Evolutionary conservation across 2,113 vertebrate species (phyloP).

Genomic region (Eupsittula cactorum): DNA sequence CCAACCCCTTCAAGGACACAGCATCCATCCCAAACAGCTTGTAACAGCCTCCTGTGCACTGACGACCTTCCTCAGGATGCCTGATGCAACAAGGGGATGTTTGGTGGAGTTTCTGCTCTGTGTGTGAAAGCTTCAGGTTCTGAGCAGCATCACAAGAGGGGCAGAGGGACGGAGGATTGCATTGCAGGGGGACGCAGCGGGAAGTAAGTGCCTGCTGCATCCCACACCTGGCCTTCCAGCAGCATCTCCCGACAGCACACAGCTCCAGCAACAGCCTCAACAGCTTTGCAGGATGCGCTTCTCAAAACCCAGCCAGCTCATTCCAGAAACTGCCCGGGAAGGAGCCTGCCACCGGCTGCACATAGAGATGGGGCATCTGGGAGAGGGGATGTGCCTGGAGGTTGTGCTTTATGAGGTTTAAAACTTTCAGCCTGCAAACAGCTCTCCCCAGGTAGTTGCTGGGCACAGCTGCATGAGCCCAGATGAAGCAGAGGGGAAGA

Average conservation of each 20-base stretch:
- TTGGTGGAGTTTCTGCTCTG: not conserved
- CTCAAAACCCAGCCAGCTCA: not conserved
- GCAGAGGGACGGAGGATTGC: not conserved
- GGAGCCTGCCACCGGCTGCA: not conserved
- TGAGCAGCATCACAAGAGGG: not conserved
- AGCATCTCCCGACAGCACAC: not conserved
- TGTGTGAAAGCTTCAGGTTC: not conserved
- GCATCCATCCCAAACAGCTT: not conserved
- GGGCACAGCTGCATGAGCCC: not conserved
- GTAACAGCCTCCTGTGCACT: not conserved
- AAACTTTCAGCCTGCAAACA: not conserved
- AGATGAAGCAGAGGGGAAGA: not conserved
- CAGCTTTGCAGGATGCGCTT: not conserved
- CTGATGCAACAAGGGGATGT: rapidly evolving
- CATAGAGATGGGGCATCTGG: not conserved
- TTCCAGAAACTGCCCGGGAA: not conserved
- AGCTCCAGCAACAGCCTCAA: not conserved
- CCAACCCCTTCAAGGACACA: not conserved
- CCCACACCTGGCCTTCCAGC: not conserved
- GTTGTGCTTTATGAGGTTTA: not conserved
- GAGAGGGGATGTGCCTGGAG: not conserved
- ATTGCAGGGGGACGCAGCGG: rapidly evolving
- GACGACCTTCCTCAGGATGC: not conserved
- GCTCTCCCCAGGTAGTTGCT: not conserved
- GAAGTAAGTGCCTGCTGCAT: not conserved